Evolutionary conservation across 92 coral and sea anemone genomes (phyloP), one percentile per base, ranked within the genome.

Genomic region (Palythoa grandis): DNA sequence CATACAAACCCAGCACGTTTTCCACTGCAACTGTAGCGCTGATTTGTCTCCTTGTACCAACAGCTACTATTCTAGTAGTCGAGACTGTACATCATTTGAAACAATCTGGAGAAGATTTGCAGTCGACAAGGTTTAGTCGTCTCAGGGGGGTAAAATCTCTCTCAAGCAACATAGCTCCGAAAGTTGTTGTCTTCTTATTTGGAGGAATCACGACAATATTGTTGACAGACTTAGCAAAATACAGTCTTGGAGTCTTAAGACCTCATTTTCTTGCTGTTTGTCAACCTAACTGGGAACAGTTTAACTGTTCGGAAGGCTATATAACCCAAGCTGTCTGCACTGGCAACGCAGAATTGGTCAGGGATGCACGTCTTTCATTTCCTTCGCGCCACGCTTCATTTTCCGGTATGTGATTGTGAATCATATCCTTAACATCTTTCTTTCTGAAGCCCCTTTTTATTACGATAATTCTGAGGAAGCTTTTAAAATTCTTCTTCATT

Each of bases 211-310:
- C 79, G n/a, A 57, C 72, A 25, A 57, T 74, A 19, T 37, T 87
- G 12, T 11, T 90, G 19, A 57, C 82, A 16, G 90, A 77, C 60
- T 47, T 87, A n/a, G 52, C 75, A 60, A 87, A 90, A 57, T 47
- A 72, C 72, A 86, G 77, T 57, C 86, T 86, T 56, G 92, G 92
- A 37, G 78, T 84, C 19, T 79, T 89, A 16, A 54, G 92, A 23
- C 92, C 92, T 43, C 40, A 56, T 7, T 89, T 89, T 39, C 54
- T 74, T 60, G 74, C 87, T 35, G 92, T 82, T 20, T 89, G 92
- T 65, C 83, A 73, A 74, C 90, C 92, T 14, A 68, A 89, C 22
- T 60, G 73, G 70, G 16, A 82, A 60, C 61, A 38, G 47, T 35
- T 54, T 7, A 88, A 74, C 66, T 89, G 92, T 15, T 72, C 78